Conservation (phyloP, 37 sponge, comb jelly and placozoan genomes). For the Spongia lamella region DNA sequence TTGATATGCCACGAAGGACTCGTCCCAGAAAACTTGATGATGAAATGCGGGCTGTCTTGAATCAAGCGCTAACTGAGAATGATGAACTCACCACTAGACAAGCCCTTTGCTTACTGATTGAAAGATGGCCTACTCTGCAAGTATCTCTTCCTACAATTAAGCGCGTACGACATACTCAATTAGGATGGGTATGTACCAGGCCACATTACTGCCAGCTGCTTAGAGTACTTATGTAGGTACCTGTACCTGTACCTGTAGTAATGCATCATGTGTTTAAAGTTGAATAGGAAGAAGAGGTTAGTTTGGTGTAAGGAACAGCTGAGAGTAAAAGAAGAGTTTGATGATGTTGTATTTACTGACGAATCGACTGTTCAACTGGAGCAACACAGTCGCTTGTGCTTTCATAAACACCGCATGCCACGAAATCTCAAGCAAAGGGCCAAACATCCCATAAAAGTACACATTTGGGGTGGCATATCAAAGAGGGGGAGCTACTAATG, state of each 20-base stretch:
- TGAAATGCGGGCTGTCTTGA: slow-evolving; percentile 4
- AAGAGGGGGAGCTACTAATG: slow-evolving; percentile 27
- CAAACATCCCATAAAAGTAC: slow-evolving; percentile 18
- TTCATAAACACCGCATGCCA: slow-evolving; percentile 9
- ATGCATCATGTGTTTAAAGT: no score
- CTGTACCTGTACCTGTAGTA: no score
- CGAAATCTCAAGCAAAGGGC: slow-evolving; percentile 34
- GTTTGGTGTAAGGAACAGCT: slow-evolving; percentile 12
- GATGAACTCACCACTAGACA: slow-evolving; percentile 31
- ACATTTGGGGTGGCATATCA: slow-evolving; percentile 50
- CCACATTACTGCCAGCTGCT: slow-evolving; percentile 42
- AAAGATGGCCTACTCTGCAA: slow-evolving; percentile 16
- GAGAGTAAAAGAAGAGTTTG: slow-evolving; percentile 24
- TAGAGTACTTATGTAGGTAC: no score
- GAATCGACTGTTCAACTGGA: slow-evolving; percentile 33
- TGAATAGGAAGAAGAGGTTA: slow-evolving; percentile 28
- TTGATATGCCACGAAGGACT: not conserved
- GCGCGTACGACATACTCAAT: not conserved
- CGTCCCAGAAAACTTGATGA: not conserved
- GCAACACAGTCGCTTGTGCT: slow-evolving; percentile 23
- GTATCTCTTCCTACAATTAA: slow-evolving; percentile 27
- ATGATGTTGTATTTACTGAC: slow-evolving; percentile 39
- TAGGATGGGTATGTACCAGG: no score
- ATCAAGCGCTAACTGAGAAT: slow-evolving; percentile 9
- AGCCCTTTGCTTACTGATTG: slow-evolving; percentile 3